Conservation (phyloP, 2,888 invertebrate species). For the Saturnia pavonia region DNA sequence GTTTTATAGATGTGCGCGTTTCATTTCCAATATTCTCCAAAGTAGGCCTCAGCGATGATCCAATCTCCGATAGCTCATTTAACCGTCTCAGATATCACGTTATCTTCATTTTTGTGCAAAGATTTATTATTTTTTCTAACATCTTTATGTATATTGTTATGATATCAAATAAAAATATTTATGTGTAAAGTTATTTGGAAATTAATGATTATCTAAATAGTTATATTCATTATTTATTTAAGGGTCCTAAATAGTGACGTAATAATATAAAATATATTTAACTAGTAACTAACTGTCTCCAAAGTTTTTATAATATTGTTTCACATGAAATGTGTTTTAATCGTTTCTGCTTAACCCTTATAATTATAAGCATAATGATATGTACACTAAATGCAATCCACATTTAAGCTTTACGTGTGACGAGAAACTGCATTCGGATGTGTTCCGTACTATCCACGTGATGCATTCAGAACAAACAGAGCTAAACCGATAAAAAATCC, state of each 20-base stretch:
- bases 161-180: neutral
- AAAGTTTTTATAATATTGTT: neutral
- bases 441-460: neutral
- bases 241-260: too few species aligned
- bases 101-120: neutral
- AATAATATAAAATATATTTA: too few species aligned
- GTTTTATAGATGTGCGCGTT: neutral
- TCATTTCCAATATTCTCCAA: neutral
- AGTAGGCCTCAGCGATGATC: neutral
- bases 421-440: neutral
- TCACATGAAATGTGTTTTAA: neutral
- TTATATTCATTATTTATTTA: too few species aligned
- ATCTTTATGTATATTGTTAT: too few species aligned
- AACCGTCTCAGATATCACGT: neutral
- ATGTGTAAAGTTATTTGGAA: neutral
- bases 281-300: neutral
- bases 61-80: slow-evolving; percentile 1
- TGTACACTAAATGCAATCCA: neutral
- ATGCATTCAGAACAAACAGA: neutral
- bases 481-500: neutral
- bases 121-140: neutral
- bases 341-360: neutral
- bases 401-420: neutral
- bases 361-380: neutral
- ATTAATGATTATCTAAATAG: neutral